A percentile compares a stretch with the other conserved stretches of the same genome.
These are phyloP conservation scores for Cacatua alba DNA, from an alignment of 2,113 vertebrate species.

Conservation along the genomic window DNA sequence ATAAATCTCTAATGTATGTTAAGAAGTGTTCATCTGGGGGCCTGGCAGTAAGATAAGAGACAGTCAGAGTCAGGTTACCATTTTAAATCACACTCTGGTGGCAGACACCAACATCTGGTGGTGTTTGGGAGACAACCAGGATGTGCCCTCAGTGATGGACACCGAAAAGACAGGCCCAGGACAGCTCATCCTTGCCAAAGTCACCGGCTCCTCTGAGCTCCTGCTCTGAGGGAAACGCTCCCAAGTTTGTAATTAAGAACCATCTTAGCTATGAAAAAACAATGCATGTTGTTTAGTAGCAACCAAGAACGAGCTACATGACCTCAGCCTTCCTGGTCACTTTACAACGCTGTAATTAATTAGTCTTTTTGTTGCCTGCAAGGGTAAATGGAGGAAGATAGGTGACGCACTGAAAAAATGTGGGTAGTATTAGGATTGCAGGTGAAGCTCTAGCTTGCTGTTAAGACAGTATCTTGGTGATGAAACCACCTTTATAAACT, in stretches of 20 bases:
- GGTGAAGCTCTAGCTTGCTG: background rate
- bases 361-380: rapidly evolving
- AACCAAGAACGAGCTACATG: rapidly evolving
- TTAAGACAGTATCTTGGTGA: background rate
- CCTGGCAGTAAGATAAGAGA: background rate
- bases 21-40: background rate
- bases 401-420: background rate
- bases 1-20: background rate
- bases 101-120: background rate
- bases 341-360: background rate
- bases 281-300: background rate
- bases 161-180: background rate
- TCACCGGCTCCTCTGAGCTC: background rate
- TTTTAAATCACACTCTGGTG: background rate
- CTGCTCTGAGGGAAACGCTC: background rate
- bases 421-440: background rate
- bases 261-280: background rate
- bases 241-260: background rate
- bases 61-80: background rate
- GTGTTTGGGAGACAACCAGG: background rate
- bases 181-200: background rate
- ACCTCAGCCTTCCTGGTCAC: background rate
- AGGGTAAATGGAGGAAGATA: background rate
- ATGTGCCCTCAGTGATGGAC: background rate
- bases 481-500: background rate